Base-by-base conservation (phyloP, 2,797 vertebrate genomes). In the Gallinago solitaria region DNA sequence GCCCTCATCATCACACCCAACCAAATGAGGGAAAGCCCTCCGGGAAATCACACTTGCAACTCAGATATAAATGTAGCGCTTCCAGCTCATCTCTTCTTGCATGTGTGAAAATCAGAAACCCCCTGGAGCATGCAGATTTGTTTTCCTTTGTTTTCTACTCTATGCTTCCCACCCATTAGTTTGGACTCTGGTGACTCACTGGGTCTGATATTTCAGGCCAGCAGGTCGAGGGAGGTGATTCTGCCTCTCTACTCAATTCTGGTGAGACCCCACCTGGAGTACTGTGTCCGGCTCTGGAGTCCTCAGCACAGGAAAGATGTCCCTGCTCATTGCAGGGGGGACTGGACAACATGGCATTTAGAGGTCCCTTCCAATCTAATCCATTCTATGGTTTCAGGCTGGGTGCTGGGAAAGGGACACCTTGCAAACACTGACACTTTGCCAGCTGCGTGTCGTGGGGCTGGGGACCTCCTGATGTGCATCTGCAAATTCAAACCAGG, bases 381-480 rank as follows among this genome's bases (percentile, higher is more conserved):
- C 33, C 56, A 16, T 35, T 59, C 56, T 25, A 4, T 60, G 33
- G 16, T 75, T 80, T 51, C 0, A 6, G 83, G 60, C 53, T 33
- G 65, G 10, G 2, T 68, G 64, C 37, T 39, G 37, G 41, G 50
- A 39, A 84, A 48, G 28, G 47, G 59, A 65, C 12, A 5, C 32
- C 39, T 23, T 48, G 35, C 4, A 7, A 61, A 8, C 4, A 5
- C 48, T 2, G 9, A 18, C 43, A 39, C 60, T 39, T 48, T 67
- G 43, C 39, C 45, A 71, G 63, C 17, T 47, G 61, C 0, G 0
- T 7, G 12, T 1, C 9, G 9, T 2, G 25, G 30, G 21, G 14
- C 67, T 56, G 43, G 32, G 67, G 8, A n/a, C 25, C 0, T 0
- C 1, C 0, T 7, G 16, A 50, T 20, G 9, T 5, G 43, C 47